Conservation (phyloP, 2,888 invertebrate genomes). For the Flexamia atlantica region DNA sequence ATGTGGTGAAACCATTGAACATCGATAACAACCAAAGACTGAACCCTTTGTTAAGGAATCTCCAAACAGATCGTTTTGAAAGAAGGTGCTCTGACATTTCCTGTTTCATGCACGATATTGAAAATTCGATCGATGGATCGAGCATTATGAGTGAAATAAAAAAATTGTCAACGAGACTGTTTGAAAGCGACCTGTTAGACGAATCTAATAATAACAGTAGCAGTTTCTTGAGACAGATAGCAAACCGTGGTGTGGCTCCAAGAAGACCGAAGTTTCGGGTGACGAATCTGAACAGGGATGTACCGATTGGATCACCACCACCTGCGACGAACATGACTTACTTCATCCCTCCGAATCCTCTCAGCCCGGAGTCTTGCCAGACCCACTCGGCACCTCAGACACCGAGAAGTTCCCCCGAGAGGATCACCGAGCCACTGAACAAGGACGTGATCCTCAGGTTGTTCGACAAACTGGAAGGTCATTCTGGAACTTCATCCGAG, state of each 20-base stretch:
- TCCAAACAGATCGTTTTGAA: slow-evolving; percentile 76
- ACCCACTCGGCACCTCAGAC: slow-evolving; percentile 71
- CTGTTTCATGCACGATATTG: slow-evolving; percentile 76
- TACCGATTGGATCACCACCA: slow-evolving; percentile 80
- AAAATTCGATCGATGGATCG: slow-evolving; percentile 64
- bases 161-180: slow-evolving; percentile 80
- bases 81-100: slow-evolving; percentile 89
- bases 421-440: slow-evolving; percentile 74
- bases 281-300: slow-evolving; percentile 84
- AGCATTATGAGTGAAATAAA: slow-evolving; percentile 89
- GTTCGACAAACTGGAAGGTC: slow-evolving; percentile 52
- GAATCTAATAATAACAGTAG: slow-evolving; percentile 61
- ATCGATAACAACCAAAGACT: background rate
- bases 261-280: slow-evolving; percentile 81
- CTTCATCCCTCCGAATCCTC: slow-evolving; percentile 65
- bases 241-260: slow-evolving; percentile 64
- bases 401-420: slow-evolving; percentile 69
- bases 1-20: background rate
- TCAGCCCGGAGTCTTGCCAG: slow-evolving; percentile 63
- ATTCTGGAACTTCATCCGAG: slow-evolving; percentile 3
- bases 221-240: slow-evolving; percentile 64
- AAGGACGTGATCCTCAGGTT: slow-evolving; percentile 79
- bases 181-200: slow-evolving; percentile 65
- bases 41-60: slow-evolving; percentile 10
- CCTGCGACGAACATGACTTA: slow-evolving; percentile 68